Base-by-base conservation (phyloP, 1,140 invertebrate species). In the Potamilus streckersoni region DNA sequence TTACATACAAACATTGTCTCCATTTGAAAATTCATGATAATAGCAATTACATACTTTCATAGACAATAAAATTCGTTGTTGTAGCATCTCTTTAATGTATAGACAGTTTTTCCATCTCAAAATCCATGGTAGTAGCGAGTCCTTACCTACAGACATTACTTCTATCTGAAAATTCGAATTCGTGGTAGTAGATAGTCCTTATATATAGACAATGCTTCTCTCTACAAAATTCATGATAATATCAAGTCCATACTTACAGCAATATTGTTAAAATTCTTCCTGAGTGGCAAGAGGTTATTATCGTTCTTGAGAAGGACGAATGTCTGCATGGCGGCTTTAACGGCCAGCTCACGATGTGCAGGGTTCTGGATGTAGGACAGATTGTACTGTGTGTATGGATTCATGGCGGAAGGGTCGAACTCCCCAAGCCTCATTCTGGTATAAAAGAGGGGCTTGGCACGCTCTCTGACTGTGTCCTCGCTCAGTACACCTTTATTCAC, bases 221-320 rank as follows among this genome's bases (percentile, higher is more conserved):
- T 49, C 38, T 49, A 11, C 27, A 49, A 49, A 49, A 49, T 49
- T 49, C 6, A 49, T 49, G 38, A 49, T 49, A 49, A 11, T 49
- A 49, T 0, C 19, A 69, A 19, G 69, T 62, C 17, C 63, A 31
- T 27, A 74, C 79, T 73, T 73, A 85, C 82, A 31, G 83, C 78
- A 63, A 83, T 80, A 55, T 27, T 80, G 15, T 78, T 80, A 23
- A 77, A 79, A 55, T 31, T 65, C 19, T 73, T 75, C 23, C 64
- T 79, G 19, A 84, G 60, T 14, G 84, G 82, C n/a, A 85, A 73
- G 27, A 89, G 77, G 2, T 76, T 67, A 23, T 85, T 68, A 6
- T 55, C 61, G 69, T 89, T 89, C 71, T 89, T 88, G 61, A 89
- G 79, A 15, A 89, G 76, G 16, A 89, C 87, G 77, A 89, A 89